Conservation (phyloP, 2,888 invertebrate genomes). For the Invenusta paracnida region DNA sequence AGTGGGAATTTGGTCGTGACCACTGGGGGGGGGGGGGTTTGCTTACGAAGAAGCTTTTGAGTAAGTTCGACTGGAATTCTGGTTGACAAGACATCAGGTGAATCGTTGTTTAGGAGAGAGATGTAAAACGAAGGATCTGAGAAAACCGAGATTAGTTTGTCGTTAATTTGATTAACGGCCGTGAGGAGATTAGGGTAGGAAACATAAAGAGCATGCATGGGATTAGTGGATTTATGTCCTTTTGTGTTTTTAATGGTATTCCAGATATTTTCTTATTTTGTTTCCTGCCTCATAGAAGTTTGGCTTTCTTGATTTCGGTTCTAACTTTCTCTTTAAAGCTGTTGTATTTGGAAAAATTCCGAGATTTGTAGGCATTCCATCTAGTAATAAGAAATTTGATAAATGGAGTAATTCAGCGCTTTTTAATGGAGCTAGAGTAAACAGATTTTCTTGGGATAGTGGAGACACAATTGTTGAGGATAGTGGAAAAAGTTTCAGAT, state of each 20-base stretch:
- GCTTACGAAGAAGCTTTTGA: slow-evolving; percentile 17
- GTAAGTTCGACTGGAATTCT: slow-evolving; percentile 21
- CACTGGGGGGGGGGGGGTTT: too few species aligned
- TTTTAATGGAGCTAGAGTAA: neutral
- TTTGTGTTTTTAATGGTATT: slow-evolving; percentile 22
- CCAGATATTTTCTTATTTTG: slow-evolving; percentile 19
- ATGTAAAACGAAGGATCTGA: slow-evolving; percentile 10
- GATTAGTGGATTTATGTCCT: neutral
- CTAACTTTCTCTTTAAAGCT: slow-evolving; percentile 7
- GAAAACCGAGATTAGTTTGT: slow-evolving; percentile 26
- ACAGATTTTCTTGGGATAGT: neutral
- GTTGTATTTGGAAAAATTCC: neutral
- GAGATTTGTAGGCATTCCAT: neutral
- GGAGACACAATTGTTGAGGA: neutral
- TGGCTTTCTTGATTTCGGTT: slow-evolving; percentile 12
- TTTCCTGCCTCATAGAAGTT: neutral
- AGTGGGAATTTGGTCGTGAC: too few species aligned
- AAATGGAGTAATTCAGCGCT: too few species aligned
- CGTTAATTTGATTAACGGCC: slow-evolving; percentile 15
- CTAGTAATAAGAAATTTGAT: neutral
- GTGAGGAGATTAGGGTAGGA: slow-evolving; percentile 12
- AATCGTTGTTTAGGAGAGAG: slow-evolving; percentile 12
- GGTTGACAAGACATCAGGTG: slow-evolving; percentile 19
- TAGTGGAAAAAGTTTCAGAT: neutral
- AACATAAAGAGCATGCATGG: slow-evolving; percentile 19